Percentiles rank a stretch among this genome's conserved stretches.
Conservation (phyloP, 2,113 vertebrate genomes). For the Hippoglossus stenolepis region DNA sequence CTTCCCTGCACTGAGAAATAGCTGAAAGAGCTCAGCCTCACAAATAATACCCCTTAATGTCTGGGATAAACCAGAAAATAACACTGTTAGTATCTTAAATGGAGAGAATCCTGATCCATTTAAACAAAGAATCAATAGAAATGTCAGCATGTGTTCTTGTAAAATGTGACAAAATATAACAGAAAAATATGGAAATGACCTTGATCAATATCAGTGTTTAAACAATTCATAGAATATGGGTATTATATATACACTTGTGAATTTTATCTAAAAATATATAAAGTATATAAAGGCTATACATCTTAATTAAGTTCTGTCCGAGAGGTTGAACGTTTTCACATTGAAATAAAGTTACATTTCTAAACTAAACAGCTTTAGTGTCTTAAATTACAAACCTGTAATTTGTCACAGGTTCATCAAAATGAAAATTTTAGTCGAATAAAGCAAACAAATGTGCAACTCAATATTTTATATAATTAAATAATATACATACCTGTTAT, state of each 20-base stretch:
- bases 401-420: constrained; percentile 8
- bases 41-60: constrained; percentile 74
- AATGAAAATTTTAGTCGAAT: neutral
- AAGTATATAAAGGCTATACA: neutral
- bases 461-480: neutral
- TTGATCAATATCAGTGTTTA: neutral
- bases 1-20: constrained; percentile 79
- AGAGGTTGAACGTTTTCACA: neutral
- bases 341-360: neutral
- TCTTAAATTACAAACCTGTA: neutral
- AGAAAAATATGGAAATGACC: neutral
- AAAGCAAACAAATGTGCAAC: neutral
- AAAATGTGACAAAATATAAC: constrained; percentile 5
- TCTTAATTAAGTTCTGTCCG: neutral
- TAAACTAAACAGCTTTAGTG: neutral
- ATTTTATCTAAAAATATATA: neutral
- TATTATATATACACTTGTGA: neutral
- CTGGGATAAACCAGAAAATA: constrained; percentile 66
- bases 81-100: constrained; percentile 50
- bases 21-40: constrained; percentile 86
- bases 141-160: constrained; percentile 37
- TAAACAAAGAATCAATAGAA: constrained; percentile 30
- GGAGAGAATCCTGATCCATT: constrained; percentile 7
- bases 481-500: constrained; percentile 69
- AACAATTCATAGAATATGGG: neutral